phyloP scores from a whole-genome alignment of 2,113 vertebrate species.

The Micronisus gabar region DNA sequence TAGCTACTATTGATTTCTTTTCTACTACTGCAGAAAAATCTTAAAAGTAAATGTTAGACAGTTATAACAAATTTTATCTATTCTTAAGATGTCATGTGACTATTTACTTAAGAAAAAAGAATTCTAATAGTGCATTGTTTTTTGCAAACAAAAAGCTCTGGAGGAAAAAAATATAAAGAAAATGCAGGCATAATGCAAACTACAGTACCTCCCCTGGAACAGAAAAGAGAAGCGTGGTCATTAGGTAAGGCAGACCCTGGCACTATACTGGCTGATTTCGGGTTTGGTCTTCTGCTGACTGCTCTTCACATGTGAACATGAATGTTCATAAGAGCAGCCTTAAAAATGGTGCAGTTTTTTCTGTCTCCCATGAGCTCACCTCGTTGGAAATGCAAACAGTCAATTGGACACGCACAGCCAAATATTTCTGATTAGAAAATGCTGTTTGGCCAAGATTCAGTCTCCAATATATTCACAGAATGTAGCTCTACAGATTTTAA shows the following conservation, averaged over 20 bases:
- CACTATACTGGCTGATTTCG: neutral
- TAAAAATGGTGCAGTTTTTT: neutral
- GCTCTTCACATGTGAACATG: neutral
- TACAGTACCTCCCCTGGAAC: neutral
- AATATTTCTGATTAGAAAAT: neutral
- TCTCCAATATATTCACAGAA: neutral
- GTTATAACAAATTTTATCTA: neutral
- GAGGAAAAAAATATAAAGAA: neutral
- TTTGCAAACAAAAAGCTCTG: neutral
- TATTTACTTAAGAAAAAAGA: neutral
- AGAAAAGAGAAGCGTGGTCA: neutral
- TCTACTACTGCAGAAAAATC: neutral
- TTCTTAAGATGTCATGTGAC: neutral
- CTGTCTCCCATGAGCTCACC: neutral
- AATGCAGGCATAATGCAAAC: neutral
- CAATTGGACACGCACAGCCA: neutral
- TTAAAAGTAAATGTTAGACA: neutral
- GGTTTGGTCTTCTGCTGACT: neutral
- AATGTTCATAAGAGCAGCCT: neutral
- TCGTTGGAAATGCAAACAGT: neutral
- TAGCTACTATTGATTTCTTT: neutral
- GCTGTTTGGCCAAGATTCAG: neutral
- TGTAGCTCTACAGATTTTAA: neutral
- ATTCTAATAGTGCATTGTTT: neutral
- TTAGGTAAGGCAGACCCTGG: neutral